phyloP scores from a whole-genome alignment of 2,888 invertebrate genomes.

The Agelastica alni region DNA sequence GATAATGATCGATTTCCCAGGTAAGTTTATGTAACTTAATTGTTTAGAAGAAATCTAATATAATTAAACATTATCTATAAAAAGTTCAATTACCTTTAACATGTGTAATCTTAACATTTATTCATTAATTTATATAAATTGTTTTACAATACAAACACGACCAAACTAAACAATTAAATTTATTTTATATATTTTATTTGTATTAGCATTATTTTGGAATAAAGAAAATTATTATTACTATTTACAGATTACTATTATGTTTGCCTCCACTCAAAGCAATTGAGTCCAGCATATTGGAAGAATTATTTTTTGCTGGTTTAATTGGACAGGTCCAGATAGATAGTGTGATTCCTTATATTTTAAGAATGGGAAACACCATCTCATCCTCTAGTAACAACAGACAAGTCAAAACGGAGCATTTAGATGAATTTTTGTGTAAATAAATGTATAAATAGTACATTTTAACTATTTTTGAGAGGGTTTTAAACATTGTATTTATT shows the following conservation, averaged over 20 bases:
- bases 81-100: too few species aligned
- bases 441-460: constrained; percentile 26
- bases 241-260: constrained; percentile 66
- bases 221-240: too few species aligned
- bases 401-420: constrained; percentile 52
- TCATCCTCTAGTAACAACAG: constrained; percentile 41
- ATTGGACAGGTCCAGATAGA: constrained; percentile 94
- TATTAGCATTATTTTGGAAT: too few species aligned
- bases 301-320: constrained; percentile 89
- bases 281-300: constrained; percentile 79
- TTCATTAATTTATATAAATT: too few species aligned
- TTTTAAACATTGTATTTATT: neutral
- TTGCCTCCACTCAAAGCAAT: constrained; percentile 74
- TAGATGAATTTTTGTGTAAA: constrained; percentile 49
- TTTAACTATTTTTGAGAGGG: neutral
- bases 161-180: too few species aligned
- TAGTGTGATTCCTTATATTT: constrained; percentile 90
- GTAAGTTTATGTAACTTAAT: too few species aligned
- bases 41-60: too few species aligned
- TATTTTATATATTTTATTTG: too few species aligned
- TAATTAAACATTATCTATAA: too few species aligned
- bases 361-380: constrained; percentile 60
- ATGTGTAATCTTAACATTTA: too few species aligned
- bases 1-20: constrained; percentile 63
- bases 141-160: too few species aligned